These are phyloP conservation scores for Axis porcinus DNA, from an alignment of 2,113 vertebrate genomes.

Conservation along the genomic window DNA sequence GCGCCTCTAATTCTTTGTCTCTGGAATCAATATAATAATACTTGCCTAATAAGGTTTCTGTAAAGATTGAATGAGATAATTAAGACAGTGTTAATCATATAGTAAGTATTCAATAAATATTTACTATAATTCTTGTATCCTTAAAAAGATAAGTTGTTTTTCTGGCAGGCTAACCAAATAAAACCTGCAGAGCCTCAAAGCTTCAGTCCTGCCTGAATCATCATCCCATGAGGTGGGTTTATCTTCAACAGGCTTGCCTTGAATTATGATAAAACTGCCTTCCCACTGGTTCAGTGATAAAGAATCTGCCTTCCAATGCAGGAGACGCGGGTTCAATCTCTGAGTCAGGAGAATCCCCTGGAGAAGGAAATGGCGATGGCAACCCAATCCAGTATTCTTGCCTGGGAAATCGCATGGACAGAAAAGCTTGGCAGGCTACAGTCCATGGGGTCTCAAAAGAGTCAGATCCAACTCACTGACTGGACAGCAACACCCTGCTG, in stretches of 20 bases:
- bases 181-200: not conserved
- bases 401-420: not conserved
- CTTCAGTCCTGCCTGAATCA: not conserved
- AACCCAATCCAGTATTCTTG: not conserved
- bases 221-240: not conserved
- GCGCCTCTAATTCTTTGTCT: not conserved
- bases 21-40: not conserved
- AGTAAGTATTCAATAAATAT: not conserved
- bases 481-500: not conserved
- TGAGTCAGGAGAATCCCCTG: not conserved
- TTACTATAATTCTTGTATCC: not conserved
- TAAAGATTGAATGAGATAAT: not conserved
- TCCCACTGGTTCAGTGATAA: not conserved
- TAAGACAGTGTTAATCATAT: not conserved
- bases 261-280: not conserved
- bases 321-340: not conserved
- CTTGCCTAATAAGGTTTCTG: not conserved
- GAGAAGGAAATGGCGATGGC: not conserved
- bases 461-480: not conserved
- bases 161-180: not conserved
- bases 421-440: not conserved
- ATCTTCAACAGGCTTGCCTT: not conserved
- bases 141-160: not conserved
- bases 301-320: not conserved
- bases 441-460: not conserved